These are phyloP conservation scores for Gulo gulo DNA, from an alignment of 2,113 vertebrate species.

Conservation along the genomic window DNA sequence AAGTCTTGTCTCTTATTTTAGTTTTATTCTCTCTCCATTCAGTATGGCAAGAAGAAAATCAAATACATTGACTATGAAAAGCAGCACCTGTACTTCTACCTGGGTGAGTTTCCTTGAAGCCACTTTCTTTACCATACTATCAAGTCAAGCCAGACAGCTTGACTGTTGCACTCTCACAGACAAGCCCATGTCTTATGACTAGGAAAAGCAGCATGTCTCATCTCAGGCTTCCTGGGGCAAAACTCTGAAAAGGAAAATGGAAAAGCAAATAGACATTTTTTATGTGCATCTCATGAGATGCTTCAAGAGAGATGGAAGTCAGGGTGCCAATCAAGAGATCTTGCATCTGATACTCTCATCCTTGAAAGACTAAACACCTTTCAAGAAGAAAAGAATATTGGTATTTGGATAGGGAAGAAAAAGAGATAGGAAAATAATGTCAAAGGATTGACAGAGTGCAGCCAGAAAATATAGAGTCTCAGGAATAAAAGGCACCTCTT, in stretches of 20 bases:
- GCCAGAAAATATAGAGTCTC: background rate
- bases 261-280: background rate
- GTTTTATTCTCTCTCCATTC: constrained; percentile 25
- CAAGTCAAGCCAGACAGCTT: background rate
- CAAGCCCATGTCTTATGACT: background rate
- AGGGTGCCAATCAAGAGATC: background rate
- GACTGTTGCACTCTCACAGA: background rate
- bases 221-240: background rate
- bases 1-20: background rate
- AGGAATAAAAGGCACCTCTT: background rate
- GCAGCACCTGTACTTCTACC: constrained; percentile 69
- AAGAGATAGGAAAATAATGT: background rate
- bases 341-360: background rate
- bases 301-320: background rate
- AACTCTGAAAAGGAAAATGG: background rate
- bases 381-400: background rate
- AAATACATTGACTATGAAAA: constrained; percentile 62
- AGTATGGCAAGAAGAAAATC: constrained; percentile 74
- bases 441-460: background rate
- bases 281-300: background rate
- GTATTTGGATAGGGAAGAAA: background rate
- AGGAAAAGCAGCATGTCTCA: background rate
- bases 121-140: background rate
- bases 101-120: constrained; percentile 34
- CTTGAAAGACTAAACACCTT: background rate